These are phyloP conservation scores for Phataginus tetradactyla DNA, from an alignment of 2,797 vertebrate species.

Conservation along the genomic window DNA sequence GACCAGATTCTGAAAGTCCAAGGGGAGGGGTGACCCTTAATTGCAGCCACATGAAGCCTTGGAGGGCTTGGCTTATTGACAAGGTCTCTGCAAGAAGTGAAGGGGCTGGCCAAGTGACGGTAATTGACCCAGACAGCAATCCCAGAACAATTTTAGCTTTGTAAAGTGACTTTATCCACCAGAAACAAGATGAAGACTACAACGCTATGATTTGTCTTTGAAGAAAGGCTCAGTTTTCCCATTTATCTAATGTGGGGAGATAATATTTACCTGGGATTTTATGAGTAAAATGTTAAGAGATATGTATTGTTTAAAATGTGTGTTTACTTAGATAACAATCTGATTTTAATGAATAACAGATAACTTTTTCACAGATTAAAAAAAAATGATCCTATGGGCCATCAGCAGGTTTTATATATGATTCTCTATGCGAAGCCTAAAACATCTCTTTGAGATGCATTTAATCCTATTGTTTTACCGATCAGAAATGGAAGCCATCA, in stretches of 20 bases:
- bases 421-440: neutral
- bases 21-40: neutral
- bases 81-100: neutral
- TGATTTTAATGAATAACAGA: neutral
- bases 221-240: neutral
- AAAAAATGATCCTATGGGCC: neutral
- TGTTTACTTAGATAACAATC: neutral
- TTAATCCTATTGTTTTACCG: neutral
- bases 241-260: neutral
- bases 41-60: constrained; percentile 47
- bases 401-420: neutral
- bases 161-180: neutral
- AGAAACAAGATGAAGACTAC: neutral
- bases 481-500: neutral
- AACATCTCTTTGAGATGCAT: neutral
- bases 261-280: neutral
- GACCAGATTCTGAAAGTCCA: constrained; percentile 8
- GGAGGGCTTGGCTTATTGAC: neutral
- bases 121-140: constrained; percentile 38
- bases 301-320: neutral
- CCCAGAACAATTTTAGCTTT: neutral
- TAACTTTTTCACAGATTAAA: neutral
- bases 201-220: neutral
- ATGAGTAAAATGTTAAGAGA: neutral
- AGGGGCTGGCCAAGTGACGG: neutral